Evolutionary conservation across 2,113 vertebrate species (phyloP).

Genomic region (Isurus oxyrinchus): DNA sequence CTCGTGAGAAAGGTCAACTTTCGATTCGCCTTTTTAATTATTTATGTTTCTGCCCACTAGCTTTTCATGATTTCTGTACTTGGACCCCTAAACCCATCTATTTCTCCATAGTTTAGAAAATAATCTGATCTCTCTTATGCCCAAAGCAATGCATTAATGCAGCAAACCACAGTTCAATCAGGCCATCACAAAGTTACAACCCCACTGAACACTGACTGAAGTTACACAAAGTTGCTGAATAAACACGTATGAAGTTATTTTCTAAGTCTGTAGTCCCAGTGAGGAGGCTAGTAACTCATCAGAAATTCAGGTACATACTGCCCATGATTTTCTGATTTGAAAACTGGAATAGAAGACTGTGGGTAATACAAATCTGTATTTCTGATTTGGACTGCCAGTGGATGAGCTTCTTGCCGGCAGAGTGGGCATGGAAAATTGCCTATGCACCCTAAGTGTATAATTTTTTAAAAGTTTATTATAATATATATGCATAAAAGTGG

Average conservation of each 20-base stretch:
- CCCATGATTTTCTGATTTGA: background rate
- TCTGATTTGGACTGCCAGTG: background rate
- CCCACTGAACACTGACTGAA: background rate
- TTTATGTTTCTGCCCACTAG: background rate
- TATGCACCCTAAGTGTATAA: background rate
- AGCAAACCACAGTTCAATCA: background rate
- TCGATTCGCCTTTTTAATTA: background rate
- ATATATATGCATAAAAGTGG: background rate
- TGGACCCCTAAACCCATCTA: background rate
- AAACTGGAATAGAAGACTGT: background rate
- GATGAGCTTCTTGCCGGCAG: background rate
- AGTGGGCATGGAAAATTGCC: background rate
- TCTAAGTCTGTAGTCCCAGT: background rate
- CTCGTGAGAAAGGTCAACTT: background rate
- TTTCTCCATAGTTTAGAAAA: background rate
- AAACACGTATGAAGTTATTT: background rate
- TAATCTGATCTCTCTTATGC: background rate
- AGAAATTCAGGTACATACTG: background rate
- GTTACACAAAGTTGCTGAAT: background rate
- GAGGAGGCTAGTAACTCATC: background rate
- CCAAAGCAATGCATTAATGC: background rate
- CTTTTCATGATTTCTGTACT: background rate
- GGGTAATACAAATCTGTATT: background rate
- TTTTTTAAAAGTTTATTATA: background rate
- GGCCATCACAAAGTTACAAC: background rate